Percentiles rank a stretch among this genome's conserved stretches.
Conservation (phyloP, 1,140 invertebrate genomes). For the Rhopalosiphum padi region DNA sequence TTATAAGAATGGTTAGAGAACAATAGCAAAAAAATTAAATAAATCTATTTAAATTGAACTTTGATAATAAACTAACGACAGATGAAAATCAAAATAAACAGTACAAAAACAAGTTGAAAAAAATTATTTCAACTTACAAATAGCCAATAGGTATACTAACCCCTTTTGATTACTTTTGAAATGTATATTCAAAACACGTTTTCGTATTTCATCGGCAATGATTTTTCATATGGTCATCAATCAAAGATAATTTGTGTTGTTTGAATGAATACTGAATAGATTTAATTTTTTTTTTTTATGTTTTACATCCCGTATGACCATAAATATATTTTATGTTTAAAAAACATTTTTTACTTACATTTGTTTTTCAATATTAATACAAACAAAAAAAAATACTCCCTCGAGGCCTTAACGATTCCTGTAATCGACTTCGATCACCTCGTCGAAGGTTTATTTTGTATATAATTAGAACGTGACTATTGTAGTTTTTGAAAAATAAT, state of each 20-base stretch:
- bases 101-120: not conserved
- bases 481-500: not conserved
- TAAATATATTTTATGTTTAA: not conserved
- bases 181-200: not conserved
- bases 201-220: not conserved
- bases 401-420: not conserved
- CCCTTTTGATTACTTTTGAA: not conserved
- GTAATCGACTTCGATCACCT: not conserved
- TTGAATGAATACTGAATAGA: not conserved
- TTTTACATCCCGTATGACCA: constrained; percentile 1
- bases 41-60: not conserved
- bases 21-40: not conserved
- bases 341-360: not conserved
- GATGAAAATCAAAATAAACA: not conserved
- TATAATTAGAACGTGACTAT: not conserved
- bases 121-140: not conserved
- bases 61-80: not conserved
- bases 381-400: not conserved
- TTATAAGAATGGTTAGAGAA: not conserved
- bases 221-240: not conserved
- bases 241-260: not conserved
- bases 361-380: not conserved
- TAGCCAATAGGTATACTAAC: not conserved
- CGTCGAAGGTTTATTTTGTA: not conserved
- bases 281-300: not conserved